phyloP scores from a whole-genome alignment of 2,113 vertebrate genomes.

The Lophius piscatorius region DNA sequence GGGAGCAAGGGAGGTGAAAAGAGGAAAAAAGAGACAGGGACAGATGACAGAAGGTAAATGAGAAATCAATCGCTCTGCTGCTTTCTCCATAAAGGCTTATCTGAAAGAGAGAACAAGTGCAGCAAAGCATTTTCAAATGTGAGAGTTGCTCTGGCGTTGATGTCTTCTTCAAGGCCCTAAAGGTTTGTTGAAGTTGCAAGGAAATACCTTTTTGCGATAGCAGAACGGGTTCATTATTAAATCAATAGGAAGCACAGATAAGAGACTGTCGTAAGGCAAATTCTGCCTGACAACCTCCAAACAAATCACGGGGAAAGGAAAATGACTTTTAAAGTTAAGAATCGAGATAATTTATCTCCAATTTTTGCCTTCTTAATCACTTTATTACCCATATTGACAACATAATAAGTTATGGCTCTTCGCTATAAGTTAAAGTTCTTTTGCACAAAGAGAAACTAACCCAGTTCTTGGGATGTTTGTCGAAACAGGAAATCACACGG shows the following conservation, averaged over 20 bases:
- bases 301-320: slow-evolving; percentile 12
- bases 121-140: slow-evolving; percentile 36
- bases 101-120: slow-evolving; percentile 31
- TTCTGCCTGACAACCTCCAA: not conserved
- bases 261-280: slow-evolving; percentile 2
- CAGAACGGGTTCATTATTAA: slow-evolving; percentile 23
- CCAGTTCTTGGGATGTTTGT: not conserved
- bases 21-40: slow-evolving; percentile 52
- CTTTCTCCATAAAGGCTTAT: slow-evolving; percentile 53
- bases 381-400: no score
- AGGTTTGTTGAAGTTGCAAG: slow-evolving; percentile 3
- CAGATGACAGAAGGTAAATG: slow-evolving; percentile 54
- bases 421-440: no score
- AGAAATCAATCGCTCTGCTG: slow-evolving; percentile 60
- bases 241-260: slow-evolving; percentile 42
- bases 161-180: slow-evolving; percentile 12
- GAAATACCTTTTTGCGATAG: slow-evolving; percentile 48
- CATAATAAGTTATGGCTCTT: not conserved
- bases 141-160: slow-evolving; percentile 27
- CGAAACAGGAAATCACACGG: no score
- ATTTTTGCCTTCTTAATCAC: not conserved
- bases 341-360: not conserved
- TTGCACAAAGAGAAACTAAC: no score
- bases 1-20: slow-evolving; percentile 33
- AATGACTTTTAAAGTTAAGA: not conserved